Percentiles rank a stretch among this genome's conserved stretches.
These are phyloP conservation scores for Calameuta pallipes DNA, from an alignment of 2,888 invertebrate species.

Conservation along the genomic window DNA sequence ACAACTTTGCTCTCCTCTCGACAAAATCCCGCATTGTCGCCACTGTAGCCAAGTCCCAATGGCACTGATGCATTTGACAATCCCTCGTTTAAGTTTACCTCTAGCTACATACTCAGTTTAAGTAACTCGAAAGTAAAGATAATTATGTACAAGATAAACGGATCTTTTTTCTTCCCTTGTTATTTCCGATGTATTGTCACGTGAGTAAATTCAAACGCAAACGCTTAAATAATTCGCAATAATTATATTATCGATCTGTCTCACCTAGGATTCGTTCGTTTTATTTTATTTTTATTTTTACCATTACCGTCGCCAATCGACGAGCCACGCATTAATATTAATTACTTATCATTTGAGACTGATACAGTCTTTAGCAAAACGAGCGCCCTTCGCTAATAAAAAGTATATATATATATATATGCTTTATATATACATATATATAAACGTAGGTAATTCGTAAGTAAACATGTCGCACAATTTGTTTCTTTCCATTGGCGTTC, in stretches of 20 bases:
- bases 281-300: not conserved
- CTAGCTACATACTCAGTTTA: not conserved
- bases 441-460: conserved; percentile 23
- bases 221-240: conserved; percentile 3
- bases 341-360: conserved; percentile 24
- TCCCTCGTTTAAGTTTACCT: not conserved
- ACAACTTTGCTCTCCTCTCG: conserved; percentile 16
- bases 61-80: not conserved
- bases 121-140: not conserved
- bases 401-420: conserved; percentile 18
- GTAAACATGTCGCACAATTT: conserved; percentile 26
- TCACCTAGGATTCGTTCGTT: not conserved
- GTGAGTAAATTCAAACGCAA: not conserved
- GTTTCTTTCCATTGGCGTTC: not conserved
- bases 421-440: not conserved
- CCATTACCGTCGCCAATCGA: not conserved
- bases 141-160: conserved; percentile 1
- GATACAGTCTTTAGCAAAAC: conserved; percentile 31
- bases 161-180: not conserved
- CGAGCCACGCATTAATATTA: conserved; percentile 1
- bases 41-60: not conserved
- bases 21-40: not conserved
- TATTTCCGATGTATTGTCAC: not conserved
- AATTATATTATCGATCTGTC: conserved; percentile 3
- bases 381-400: conserved; percentile 22